phyloP scores from a whole-genome alignment of 2,797 vertebrate genomes.

The Halcyon smyrnensis region DNA sequence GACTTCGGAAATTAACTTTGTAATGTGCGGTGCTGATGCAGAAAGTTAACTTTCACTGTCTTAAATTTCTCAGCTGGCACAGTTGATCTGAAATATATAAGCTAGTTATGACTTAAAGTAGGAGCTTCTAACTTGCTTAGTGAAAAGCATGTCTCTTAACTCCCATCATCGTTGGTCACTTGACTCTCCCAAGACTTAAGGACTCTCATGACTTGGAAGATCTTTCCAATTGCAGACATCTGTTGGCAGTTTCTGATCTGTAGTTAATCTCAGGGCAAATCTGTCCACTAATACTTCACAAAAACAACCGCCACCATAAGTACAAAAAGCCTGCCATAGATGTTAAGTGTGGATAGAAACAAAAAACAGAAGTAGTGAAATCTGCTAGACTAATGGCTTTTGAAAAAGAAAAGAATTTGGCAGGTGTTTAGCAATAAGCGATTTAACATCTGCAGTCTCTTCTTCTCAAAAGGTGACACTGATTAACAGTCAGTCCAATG shows the following conservation, averaged over 20 bases:
- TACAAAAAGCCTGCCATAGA: neutral
- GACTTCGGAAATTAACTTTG: neutral
- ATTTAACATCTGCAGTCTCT: neutral
- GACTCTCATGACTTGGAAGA: neutral
- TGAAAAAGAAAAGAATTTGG: neutral
- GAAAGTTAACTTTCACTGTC: neutral
- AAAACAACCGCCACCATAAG: neutral
- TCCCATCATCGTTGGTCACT: neutral
- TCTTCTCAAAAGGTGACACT: constrained; percentile 30
- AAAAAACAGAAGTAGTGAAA: neutral
- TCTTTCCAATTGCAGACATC: neutral
- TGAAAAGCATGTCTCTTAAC: neutral
- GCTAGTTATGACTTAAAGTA: neutral
- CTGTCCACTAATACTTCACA: neutral
- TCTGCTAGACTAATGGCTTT: neutral
- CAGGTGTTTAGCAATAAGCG: constrained; percentile 18
- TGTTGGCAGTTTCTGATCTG: neutral
- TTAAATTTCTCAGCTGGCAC: neutral
- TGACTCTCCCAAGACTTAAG: neutral
- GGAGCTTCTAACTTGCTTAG: neutral
- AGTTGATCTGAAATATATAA: neutral
- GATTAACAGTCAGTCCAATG: constrained; percentile 11
- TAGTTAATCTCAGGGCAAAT: neutral
- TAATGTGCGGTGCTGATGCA: neutral
- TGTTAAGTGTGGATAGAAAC: neutral